Base-by-base conservation (phyloP, 2,888 invertebrate species). In the Orthosia cruda region DNA sequence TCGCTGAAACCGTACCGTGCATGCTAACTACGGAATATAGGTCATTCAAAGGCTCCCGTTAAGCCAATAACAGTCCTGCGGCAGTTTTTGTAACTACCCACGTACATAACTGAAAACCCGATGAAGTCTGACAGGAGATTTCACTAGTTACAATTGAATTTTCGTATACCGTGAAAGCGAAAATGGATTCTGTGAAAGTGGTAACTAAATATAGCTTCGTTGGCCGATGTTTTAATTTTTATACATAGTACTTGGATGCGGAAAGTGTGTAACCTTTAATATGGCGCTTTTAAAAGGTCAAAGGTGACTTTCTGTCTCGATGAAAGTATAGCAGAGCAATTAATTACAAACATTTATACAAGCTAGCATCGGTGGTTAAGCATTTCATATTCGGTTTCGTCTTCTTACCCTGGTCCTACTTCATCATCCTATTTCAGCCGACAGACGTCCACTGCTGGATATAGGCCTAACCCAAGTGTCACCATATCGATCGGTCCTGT, bases 1-100 rank as follows among this genome's bases (percentile, higher is more conserved):
- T 12, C 26, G 26, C 4, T 49, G 71, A 55, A 77, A 71, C 40
- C 32, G 49, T 64, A 9, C 50, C 54, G 50, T 71, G 26, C 20
- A 65, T 55, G 49, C 18, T 65, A 71, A 78, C 40, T 50, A 59
- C 1, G 16, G 49, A 50, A 77, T 71, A 77, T 77, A 50, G 71
- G 71, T 59, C 63, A 71, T 71, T 50, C 45, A 26, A 26, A 64
- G 26, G 63, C 63, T 70, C 16, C 18, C 23, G 70, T 54, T 40
- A 59, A 52, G 15, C 54, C 20, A 15, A 55, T 55, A 71, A 23
- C 2, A 13, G 16, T 16, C 13, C 40, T 58, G 63, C 26, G 26
- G 58, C 20, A 59, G 32, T 63, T 61, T 74, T 59, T 26, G 4
- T 4, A 49, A 61, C 49, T 40, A 26, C 7, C 32, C 49, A 18